phyloP scores from a whole-genome alignment of 2,113 vertebrate genomes.

The Apus apus region DNA sequence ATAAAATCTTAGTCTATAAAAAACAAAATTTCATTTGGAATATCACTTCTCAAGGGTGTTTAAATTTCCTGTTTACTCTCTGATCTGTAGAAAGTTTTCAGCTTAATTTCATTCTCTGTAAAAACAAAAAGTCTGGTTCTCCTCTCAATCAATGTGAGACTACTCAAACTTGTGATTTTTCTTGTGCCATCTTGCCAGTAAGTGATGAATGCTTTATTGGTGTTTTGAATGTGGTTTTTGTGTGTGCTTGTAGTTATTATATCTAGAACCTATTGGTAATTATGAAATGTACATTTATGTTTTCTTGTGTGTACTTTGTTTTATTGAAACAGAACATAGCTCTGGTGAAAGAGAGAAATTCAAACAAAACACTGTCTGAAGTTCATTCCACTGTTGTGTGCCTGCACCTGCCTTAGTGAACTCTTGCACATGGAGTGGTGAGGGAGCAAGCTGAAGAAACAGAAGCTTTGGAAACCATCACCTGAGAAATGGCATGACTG shows the following conservation, averaged over 20 bases:
- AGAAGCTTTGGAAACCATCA: background rate
- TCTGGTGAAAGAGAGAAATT: background rate
- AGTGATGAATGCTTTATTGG: background rate
- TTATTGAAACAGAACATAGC: background rate
- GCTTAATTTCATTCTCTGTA: background rate
- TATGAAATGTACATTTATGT: background rate
- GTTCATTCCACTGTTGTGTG: background rate
- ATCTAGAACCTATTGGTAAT: background rate
- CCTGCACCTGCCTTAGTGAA: background rate
- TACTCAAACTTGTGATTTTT: background rate
- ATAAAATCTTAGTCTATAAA: background rate
- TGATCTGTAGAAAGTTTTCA: background rate
- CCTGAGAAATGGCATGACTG: background rate
- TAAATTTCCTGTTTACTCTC: background rate
- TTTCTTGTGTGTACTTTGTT: background rate
- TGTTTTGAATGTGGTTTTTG: background rate
- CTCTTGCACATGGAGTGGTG: rapidly evolving
- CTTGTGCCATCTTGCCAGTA: background rate
- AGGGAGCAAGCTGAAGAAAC: background rate
- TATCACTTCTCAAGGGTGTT: background rate
- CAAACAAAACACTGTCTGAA: background rate
- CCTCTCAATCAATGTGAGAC: background rate
- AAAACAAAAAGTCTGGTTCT: background rate
- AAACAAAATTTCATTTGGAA: background rate
- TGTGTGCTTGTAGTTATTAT: background rate